Evolutionary conservation across 2,113 vertebrate species (phyloP), one percentile per base, ranked within the genome.

Genomic region (Rafetus swinhoei): DNA sequence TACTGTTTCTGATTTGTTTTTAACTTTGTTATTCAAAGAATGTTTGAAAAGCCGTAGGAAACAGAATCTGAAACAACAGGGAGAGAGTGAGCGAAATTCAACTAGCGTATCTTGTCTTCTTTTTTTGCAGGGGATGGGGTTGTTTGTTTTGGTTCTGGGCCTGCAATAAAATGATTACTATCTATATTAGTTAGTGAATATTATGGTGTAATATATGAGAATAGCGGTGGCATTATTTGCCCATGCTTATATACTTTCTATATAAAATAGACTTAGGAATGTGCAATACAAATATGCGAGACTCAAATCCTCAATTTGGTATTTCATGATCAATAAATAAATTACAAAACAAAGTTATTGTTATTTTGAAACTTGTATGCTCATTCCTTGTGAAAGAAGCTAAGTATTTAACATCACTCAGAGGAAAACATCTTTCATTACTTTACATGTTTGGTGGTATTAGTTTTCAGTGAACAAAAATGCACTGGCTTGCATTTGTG

Each of bases 381-480:
- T 96, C 12, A 2, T 35, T 97, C 1, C 35, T 91, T 74, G 87
- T 96, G 95, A 93, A 96, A 96, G 95, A 94, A 95, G 80, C 1
- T 0, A 93, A 91, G 88, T 94, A 90, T 95, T 96, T 95, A 95
- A 91, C 88, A 90, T 95, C 97, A 96, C 96, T 97, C 90, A 21
- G 56, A 95, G 95, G 96, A 98, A 92, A 96, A 89, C 72, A 50
- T 97, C 82, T 95, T 95, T 96, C 92, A 86, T 96, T 96, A 93
- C 84, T 96, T 56, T 69, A 55, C 1, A 4, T 92, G 88, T 90
- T 95, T 89, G 55, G 55, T 80, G 88, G 74, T 92, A 55, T 85
- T 92, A 74, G 45, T 27, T 95, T 97, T 96, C 91, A 96, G 92
- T 94, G 95, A 93, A 90, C 55, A 94, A 95, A 97, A 87, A 35